Evolutionary conservation across 2,797 vertebrate genomes (phyloP), one percentile per base, ranked within the genome.

Genomic region (Pangasius sanitwongsei): DNA sequence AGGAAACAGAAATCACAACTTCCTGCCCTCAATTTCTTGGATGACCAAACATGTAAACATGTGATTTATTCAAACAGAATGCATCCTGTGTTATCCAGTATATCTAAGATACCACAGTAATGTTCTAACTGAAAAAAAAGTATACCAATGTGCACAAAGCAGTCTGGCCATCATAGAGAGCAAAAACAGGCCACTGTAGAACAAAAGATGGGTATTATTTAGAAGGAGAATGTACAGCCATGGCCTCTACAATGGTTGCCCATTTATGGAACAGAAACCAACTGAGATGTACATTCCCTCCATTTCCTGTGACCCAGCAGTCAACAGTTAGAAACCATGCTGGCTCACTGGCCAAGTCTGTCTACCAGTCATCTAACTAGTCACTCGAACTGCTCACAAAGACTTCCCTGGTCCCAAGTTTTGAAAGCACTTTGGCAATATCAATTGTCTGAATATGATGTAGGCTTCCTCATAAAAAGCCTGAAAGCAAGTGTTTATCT

Each of bases 1-100:
- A 85, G 88, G 89, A 91, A 92, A 87, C 65, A 84, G 82, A 85
- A 91, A 87, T 88, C 86, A 90, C 85, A 89, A 90, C 87, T 89
- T 91, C 89, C 90, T 91, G 90, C 44, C 88, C 82, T 70, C 41
- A 86, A 86, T 87, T 90, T 91, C 87, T 70, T 85, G 74, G 72
- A 87, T 8, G 83, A 91, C 63, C 87, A 90, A 90, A 86, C 89
- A 55, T 90, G 57, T 31, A 78, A 92, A 86, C 89, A 78, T 44
- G 86, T 37, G 55, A 90, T 65, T 75, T 88, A 84, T 83, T 92
- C 53, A 86, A 82, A 78, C 83, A 88, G 77, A 81, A 59, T 23
- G 7, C 57, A 75, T 74, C 74, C 81, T 65, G 74, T 85, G n/a
- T 81, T 9, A 87, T 44, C 70, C 63, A 74, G 69, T 53, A 75